Base-by-base conservation (phyloP, 2,113 vertebrate species). In the Cyprichromis sp. region DNA sequence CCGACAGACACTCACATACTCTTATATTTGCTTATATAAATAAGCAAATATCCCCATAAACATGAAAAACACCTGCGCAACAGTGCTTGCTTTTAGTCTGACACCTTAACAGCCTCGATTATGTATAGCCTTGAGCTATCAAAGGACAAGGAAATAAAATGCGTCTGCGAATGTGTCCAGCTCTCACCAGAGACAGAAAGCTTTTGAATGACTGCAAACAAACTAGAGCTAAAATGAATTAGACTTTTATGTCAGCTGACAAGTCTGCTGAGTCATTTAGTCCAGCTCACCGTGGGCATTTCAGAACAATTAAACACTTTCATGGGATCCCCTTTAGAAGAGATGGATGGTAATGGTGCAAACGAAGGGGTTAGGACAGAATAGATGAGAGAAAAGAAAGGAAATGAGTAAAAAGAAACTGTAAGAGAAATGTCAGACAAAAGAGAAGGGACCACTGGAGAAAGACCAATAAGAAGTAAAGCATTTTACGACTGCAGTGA, bases 221-320 rank as follows among this genome's bases (percentile, higher is more conserved):
- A 91, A 84, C 63, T 52, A 26, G 80, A 45, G n/a, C 61, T 54
- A 81, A 91, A 93, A 82, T 24, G 47, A 61, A 87, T 86, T 88
- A 63, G 63, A 78, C 21, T 92, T 89, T 76, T 7, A 42, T 76
- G 57, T 91, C 88, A 86, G 81, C 83, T 81, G 68, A 88, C 63
- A 54, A 61, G 63, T 83, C 57, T 85, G 90, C 85, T 90, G 87
- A 92, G 85, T 94, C 90, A 93, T 91, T 87, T 68, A 68, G 81
- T 89, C 68, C 55, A 82, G 66, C 83, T 83, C 59, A 61, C 52
- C 91, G 36, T 73, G 86, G 80, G 83, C 78, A 86, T 89, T 93
- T 94, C 59, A 87, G 81, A 93, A 92, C 85, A 94, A 91, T 92
- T 90, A 88, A 90, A 89, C 52, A 85, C 87, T 91, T 92, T 85